Base-by-base conservation (phyloP, 2,888 invertebrate genomes). In the Apamea anceps region DNA sequence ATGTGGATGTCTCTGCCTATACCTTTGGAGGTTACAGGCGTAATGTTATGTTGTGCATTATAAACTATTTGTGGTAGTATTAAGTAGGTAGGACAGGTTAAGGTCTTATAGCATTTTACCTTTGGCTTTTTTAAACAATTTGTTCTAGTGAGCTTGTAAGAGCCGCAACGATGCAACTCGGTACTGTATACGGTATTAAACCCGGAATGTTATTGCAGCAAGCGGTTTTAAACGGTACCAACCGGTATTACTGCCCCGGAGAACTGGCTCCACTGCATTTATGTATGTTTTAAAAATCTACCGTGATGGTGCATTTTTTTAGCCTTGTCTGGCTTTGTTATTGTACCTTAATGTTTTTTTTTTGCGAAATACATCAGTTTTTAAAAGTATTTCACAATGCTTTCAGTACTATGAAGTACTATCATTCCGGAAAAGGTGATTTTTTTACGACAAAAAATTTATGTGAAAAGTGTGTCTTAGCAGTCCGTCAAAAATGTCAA, bases 181-280 rank as follows among this genome's bases (percentile, higher is more conserved):
- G 63, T 65, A 68, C 54, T 66, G 72, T 21, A 62, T 60, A 32
- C 68, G 25, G 57, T 12, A 42, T 66, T 82, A 82, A 85, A 73
- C 21, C 51, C 25, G 57, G 77, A 74, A 72, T 74, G 71, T 86
- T 84, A 85, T 32, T 60, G 62, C 82, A 63, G 70, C 32, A 45
- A 70, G 73, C 45, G 73, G 86, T 77, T 84, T 82, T 77, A 86
- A 86, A 63, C 71, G 86, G 57, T 67, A 74, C 77, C 51, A 32
- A 66, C 76, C 48, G 45, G 63, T 68, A 45, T 84, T 76, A 81
- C 65, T 62, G 60, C 37, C 54, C 63, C 32, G 66, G 25, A 65
- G 15, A 60, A 62, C 45, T 37, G 74, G 57, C 63, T 72, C 42
- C 32, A n/a, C 8, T 66, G 28, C 15, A 67, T 70, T 60, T 42